Conservation (phyloP, 2,113 vertebrate species). For the Microtus oregoni region DNA sequence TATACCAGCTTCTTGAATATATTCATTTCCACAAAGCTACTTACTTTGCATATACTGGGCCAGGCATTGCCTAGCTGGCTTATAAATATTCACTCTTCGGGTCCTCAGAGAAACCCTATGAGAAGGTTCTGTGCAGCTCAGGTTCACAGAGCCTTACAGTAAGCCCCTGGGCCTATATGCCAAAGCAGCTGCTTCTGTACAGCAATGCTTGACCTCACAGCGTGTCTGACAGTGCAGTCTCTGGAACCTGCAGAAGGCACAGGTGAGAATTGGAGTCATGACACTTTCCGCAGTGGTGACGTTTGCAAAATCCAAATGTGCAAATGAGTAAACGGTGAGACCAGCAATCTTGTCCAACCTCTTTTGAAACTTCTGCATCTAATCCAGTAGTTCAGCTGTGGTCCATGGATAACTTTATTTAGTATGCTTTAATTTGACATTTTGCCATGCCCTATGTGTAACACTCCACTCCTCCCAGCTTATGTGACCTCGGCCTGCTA, state of each 20-base stretch:
- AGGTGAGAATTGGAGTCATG: neutral
- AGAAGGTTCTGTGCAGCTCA: neutral
- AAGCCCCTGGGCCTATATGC: neutral
- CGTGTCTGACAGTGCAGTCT: neutral
- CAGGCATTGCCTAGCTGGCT: neutral
- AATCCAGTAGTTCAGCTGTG: neutral
- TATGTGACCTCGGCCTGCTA: neutral
- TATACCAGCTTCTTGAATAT: neutral
- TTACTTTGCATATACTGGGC: neutral
- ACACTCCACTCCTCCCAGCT: neutral
- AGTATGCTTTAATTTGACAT: neutral
- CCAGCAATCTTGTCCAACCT: neutral
- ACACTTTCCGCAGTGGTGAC: neutral
- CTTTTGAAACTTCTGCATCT: neutral
- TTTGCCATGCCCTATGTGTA: neutral
- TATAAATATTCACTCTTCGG: constrained; percentile 5
- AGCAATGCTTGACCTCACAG: neutral
- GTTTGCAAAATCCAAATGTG: neutral
- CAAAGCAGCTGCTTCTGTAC: neutral
- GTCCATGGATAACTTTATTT: neutral
- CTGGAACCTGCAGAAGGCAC: neutral
- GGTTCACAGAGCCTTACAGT: neutral
- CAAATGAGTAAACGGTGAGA: neutral
- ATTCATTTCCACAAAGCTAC: constrained; percentile 17
- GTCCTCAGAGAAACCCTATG: neutral